Base-by-base conservation (phyloP, 2,888 invertebrate genomes). In the Xylota sylvarum region DNA sequence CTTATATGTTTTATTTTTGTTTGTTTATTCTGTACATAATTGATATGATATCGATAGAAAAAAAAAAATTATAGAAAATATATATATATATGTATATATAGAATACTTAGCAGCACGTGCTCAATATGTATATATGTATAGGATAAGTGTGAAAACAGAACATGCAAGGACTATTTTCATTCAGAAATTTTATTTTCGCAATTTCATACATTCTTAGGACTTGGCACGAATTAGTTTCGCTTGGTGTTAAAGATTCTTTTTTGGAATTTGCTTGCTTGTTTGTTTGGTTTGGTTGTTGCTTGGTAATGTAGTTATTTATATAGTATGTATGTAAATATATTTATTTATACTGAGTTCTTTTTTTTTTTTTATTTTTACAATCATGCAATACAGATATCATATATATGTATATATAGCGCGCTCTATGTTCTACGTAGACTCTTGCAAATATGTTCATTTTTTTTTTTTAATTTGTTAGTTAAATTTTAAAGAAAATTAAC, bases 101-200 rank as follows among this genome's bases (percentile, higher is more conserved):
- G 80, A 80, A 76, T 80, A 85, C 46, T 76, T 80, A 78, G 86
- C 82, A 86, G 86, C 86, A 86, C 86, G 86, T 86, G 86, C 86
- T 86, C 43, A 50, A 73, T 82, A 73, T 86, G 64, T 86, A 48
- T 86, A 55, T 73, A 64, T 77, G 50, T 81, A 77, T 86, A 82
- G 82, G 86, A 81, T 82, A 73, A 73, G 78, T 87, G 83, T 87
- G 81, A 83, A 82, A 87, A 87, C 83, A 83, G 83, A 79, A 83
- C 87, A 87, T 87, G 87, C 87, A 87, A 77, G 82, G 87, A 83
- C 83, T 83, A 87, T 83, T 83, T 77, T 82, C 83, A 87, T 87
- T 87, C 87, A 74, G 74, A 81, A 82, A 56, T 86, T 72, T 60
- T 56, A 35, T 46, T 52, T 67, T 76, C 76, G 72, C 60, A 76